Percentiles rank a stretch among this genome's conserved stretches.
Conservation (phyloP, 1,140 invertebrate genomes). For the Drosophila tropicalis region DNA sequence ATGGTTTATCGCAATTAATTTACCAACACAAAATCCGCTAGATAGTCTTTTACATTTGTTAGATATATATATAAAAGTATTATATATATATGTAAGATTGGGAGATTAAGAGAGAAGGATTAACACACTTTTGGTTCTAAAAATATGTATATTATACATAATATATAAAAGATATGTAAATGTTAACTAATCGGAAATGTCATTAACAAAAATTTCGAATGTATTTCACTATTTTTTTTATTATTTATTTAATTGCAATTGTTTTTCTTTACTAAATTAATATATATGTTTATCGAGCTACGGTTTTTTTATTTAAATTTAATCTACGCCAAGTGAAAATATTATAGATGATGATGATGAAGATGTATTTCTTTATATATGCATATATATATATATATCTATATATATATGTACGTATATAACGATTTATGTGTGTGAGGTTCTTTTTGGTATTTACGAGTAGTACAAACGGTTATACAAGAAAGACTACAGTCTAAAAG, state of each 20-base stretch:
- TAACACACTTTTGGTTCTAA: slow-evolving; percentile 44
- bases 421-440: slow-evolving; percentile 39
- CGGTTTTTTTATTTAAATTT: slow-evolving; percentile 14
- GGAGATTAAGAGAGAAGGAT: slow-evolving; percentile 61
- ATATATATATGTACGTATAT: slow-evolving; percentile 19
- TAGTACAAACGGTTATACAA: slow-evolving; percentile 49
- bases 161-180: slow-evolving; percentile 11
- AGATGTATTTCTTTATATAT: slow-evolving; percentile 34
- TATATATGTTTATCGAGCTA: slow-evolving; percentile 37
- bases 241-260: slow-evolving; percentile 21
- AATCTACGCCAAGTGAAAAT: slow-evolving; percentile 40
- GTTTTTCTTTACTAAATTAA: slow-evolving; percentile 38
- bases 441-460: slow-evolving; percentile 43
- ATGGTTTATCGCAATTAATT: slow-evolving; percentile 51
- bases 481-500: slow-evolving; percentile 58
- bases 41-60: slow-evolving; percentile 32
- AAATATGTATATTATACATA: neutral
- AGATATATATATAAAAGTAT: slow-evolving; percentile 31
- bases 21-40: slow-evolving; percentile 64
- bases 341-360: slow-evolving; percentile 20
- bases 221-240: neutral
- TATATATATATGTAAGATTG: slow-evolving; percentile 12
- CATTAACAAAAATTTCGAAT: slow-evolving; percentile 46
- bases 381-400: slow-evolving; percentile 41
- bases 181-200: slow-evolving; percentile 48